phyloP scores from a whole-genome alignment of 2,888 invertebrate genomes.

The Agelastica alni region DNA sequence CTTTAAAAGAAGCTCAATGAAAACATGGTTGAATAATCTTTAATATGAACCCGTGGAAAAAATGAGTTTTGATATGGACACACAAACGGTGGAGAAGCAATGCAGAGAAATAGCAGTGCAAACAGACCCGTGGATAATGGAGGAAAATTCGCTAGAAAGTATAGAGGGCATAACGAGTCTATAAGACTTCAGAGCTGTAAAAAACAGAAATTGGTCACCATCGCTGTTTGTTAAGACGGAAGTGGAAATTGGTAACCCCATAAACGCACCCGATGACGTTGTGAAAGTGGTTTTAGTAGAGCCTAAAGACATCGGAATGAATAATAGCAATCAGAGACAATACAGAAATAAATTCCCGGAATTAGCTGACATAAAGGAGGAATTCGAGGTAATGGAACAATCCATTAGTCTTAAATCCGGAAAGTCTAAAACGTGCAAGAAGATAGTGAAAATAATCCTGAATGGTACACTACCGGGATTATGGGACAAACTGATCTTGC shows the following conservation, averaged over 20 bases:
- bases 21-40: background rate
- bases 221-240: background rate
- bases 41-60: slow-evolving; percentile 6
- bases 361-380: background rate
- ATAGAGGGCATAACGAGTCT: background rate
- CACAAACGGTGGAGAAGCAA: background rate
- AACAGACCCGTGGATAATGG: background rate
- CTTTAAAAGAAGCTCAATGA: background rate
- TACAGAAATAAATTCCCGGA: slow-evolving; percentile 25
- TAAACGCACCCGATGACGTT: background rate
- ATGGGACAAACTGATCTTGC: background rate
- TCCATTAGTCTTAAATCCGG: background rate
- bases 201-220: background rate
- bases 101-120: slow-evolving; percentile 1
- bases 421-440: background rate
- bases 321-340: slow-evolving; percentile 13
- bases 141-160: background rate
- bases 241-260: slow-evolving; percentile 2
- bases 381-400: slow-evolving; percentile 16
- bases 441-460: background rate
- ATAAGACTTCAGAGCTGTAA: background rate
- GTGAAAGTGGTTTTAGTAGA: slow-evolving; percentile 24
- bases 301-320: slow-evolving; percentile 19
- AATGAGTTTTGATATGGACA: background rate
- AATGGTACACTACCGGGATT: background rate